phyloP scores from a whole-genome alignment of 2,888 invertebrate species.

The Cosmia trapezina region DNA sequence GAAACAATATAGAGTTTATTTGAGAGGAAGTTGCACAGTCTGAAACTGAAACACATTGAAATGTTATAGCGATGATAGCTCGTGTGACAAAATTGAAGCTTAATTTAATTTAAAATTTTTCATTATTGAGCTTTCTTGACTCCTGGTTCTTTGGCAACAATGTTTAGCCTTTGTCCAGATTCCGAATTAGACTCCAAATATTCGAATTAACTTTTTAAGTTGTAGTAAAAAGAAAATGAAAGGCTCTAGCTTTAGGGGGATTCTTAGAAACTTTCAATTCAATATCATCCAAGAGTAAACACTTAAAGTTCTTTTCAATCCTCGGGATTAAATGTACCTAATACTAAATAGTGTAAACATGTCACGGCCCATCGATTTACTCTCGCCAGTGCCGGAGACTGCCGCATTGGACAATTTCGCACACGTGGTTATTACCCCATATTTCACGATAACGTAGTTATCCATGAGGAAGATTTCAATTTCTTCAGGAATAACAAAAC shows the following conservation, averaged over 20 bases:
- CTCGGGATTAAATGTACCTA: slow-evolving; percentile 19
- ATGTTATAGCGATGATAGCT: slow-evolving; percentile 1
- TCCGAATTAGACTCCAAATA: not conserved
- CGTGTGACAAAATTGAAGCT: not conserved
- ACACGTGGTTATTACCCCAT: slow-evolving; percentile 61
- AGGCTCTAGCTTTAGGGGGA: not conserved
- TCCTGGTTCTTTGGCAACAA: not conserved
- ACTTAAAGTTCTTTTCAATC: slow-evolving; percentile 5
- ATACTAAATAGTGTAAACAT: slow-evolving; percentile 41
- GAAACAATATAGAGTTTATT: slow-evolving; percentile 11
- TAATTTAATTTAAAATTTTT: not conserved
- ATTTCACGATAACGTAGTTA: slow-evolving; percentile 67
- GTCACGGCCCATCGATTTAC: slow-evolving; percentile 52
- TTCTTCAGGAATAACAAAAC: slow-evolving; percentile 79
- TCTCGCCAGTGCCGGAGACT: slow-evolving; percentile 44
- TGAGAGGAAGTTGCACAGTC: slow-evolving; percentile 33
- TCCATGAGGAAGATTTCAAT: slow-evolving; percentile 77
- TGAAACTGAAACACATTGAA: slow-evolving; percentile 7
- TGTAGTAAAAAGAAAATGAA: not conserved
- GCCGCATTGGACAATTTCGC: slow-evolving; percentile 59
- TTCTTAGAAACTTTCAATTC: not conserved
- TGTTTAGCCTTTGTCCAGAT: not conserved
- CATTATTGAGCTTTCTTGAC: not conserved
- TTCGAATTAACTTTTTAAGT: slow-evolving; percentile 5
- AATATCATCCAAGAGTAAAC: slow-evolving; percentile 2